Percentiles rank a stretch among this genome's conserved stretches.
Conservation (phyloP, 2,888 invertebrate species). For the Polydrusus cervinus region DNA sequence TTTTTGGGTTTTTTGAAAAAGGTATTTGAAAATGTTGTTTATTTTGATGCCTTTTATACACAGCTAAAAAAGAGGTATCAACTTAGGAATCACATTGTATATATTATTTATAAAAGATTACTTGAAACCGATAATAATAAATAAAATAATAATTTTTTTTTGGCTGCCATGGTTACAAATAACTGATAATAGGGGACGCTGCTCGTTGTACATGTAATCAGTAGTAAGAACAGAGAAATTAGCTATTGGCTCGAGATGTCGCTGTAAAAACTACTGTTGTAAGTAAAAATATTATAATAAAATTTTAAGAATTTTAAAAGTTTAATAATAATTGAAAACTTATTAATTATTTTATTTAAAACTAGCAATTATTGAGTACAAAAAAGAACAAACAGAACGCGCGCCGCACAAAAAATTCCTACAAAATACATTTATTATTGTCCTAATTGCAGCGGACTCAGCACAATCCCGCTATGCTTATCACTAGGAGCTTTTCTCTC, state of each 20-base stretch:
- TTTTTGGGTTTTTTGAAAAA: too few relatives aligned
- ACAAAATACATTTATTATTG: conserved; percentile 63
- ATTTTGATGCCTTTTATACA: too few relatives aligned
- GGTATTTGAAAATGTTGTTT: too few relatives aligned
- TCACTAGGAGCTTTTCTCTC: conserved; percentile 59
- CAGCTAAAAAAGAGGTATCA: too few relatives aligned
- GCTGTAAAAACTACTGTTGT: neutral
- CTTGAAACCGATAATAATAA: too few relatives aligned
- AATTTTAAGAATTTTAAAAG: neutral
- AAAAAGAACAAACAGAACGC: conserved; percentile 29
- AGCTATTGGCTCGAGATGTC: neutral
- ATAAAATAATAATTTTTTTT: too few relatives aligned
- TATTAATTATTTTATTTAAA: conserved; percentile 24
- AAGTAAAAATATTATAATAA: too few relatives aligned
- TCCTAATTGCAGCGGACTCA: conserved; percentile 78
- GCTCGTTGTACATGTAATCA: neutral
- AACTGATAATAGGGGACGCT: too few relatives aligned
- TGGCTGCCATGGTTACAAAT: too few relatives aligned
- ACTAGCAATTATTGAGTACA: conserved; percentile 26
- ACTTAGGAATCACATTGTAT: too few relatives aligned
- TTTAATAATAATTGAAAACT: neutral
- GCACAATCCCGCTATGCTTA: conserved; percentile 75
- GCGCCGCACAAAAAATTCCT: conserved; percentile 37
- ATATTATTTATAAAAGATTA: too few relatives aligned
- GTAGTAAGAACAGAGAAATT: neutral